Evolutionary conservation across 2,113 vertebrate genomes (phyloP).

Genomic region (Rhipidura dahli): DNA sequence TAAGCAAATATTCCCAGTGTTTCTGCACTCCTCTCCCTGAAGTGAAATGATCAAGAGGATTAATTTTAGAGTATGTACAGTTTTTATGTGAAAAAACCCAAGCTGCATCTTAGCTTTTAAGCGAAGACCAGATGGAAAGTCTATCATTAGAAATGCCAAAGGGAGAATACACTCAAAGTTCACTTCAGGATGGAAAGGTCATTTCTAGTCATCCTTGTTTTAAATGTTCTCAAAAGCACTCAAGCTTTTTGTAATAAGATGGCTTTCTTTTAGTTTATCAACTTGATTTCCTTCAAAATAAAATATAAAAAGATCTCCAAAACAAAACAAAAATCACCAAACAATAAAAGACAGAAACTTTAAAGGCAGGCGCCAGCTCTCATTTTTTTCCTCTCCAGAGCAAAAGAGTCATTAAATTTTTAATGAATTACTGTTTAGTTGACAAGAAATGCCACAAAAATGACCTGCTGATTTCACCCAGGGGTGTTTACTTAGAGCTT

Average conservation of each 20-base stretch:
- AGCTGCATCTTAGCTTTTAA: conserved; percentile 55
- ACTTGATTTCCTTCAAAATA: conserved; percentile 15
- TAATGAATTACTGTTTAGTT: conserved; percentile 54
- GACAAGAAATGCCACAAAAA: conserved; percentile 47
- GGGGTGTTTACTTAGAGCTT: conserved; percentile 19
- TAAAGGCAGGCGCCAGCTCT: conserved; percentile 2
- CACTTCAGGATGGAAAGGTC: conserved; percentile 57
- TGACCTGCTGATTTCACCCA: conserved; percentile 28
- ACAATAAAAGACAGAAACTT: conserved; percentile 5
- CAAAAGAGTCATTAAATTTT: conserved; percentile 41
- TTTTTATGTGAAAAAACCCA: not conserved
- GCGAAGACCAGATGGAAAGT: conserved; percentile 62
- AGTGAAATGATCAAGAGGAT: conserved; percentile 49
- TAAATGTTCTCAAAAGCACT: conserved; percentile 55
- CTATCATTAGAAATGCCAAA: conserved; percentile 68
- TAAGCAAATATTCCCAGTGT: conserved; percentile 18
- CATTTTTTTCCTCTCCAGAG: not conserved
- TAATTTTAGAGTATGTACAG: conserved; percentile 36
- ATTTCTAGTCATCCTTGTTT: conserved; percentile 58
- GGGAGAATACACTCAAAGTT: conserved; percentile 52
- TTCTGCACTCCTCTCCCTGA: conserved; percentile 8
- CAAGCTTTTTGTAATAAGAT: conserved; percentile 27
- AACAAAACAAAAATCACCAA: not conserved
- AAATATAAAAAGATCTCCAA: not conserved
- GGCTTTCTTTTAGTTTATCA: conserved; percentile 24